phyloP scores from a whole-genome alignment of 1,140 invertebrate species.

The Trachymyrmex septentrionalis region DNA sequence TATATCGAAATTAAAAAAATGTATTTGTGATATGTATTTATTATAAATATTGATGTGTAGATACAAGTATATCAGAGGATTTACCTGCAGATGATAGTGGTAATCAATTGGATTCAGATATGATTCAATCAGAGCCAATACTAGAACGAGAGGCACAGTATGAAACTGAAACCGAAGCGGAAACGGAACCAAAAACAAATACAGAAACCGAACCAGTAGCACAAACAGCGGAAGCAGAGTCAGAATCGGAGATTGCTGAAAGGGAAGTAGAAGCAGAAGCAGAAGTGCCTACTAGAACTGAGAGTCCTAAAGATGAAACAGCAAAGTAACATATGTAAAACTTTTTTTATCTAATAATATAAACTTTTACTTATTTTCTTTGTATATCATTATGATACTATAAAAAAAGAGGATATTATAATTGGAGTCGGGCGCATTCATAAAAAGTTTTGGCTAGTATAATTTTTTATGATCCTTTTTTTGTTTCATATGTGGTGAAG shows the following conservation, averaged over 20 bases:
- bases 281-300: conserved; percentile 70
- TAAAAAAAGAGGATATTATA: conserved; percentile 51
- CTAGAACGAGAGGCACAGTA: neutral
- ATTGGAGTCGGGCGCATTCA: conserved; percentile 21
- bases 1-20: neutral
- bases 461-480: conserved; percentile 2
- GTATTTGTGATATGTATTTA: neutral
- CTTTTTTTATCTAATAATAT: conserved; percentile 61
- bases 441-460: neutral
- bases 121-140: conserved; percentile 38
- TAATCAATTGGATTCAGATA: conserved; percentile 64
- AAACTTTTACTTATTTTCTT: conserved; percentile 51
- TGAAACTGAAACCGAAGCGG: conserved; percentile 12
- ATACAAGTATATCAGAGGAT: conserved; percentile 51
- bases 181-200: conserved; percentile 24
- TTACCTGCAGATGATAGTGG: conserved; percentile 59
- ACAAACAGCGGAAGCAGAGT: conserved; percentile 7
- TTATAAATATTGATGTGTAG: conserved; percentile 31
- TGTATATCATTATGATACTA: conserved; percentile 60
- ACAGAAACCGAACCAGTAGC: neutral
- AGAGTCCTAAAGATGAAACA: conserved; percentile 63
- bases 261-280: conserved; percentile 27
- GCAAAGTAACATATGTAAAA: conserved; percentile 69
- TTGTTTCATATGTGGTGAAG: neutral
- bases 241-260: neutral